Percentiles rank a stretch among this genome's conserved stretches.
Conservation (phyloP, 2,888 invertebrate genomes). For the Melinaea marsaeus region DNA sequence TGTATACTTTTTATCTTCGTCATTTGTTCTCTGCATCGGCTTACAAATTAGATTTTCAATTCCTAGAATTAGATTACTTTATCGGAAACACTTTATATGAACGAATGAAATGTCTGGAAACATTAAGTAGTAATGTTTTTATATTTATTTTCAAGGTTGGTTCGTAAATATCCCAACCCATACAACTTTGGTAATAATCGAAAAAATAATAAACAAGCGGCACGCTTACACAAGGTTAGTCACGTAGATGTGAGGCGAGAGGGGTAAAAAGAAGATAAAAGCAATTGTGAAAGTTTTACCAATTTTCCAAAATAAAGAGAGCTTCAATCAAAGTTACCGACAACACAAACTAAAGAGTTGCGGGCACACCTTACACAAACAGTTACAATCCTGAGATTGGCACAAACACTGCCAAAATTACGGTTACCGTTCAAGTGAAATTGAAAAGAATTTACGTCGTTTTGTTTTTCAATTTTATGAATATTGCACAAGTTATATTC, state of each 20-base stretch:
- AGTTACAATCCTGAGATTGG: slow-evolving; percentile 34
- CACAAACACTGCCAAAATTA: slow-evolving; percentile 15
- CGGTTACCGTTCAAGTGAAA: slow-evolving; percentile 10
- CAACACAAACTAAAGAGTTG: slow-evolving; percentile 59
- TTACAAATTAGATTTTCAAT: slow-evolving; percentile 28
- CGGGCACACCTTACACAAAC: slow-evolving; percentile 52
- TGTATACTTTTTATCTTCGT: slow-evolving; percentile 29
- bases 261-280: slow-evolving; percentile 52
- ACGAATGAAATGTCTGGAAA: too few species aligned
- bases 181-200: too few species aligned
- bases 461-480: slow-evolving; percentile 14
- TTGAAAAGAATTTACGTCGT: slow-evolving; percentile 14
- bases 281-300: slow-evolving; percentile 65
- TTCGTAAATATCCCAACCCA: neutral
- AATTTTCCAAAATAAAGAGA: slow-evolving; percentile 71
- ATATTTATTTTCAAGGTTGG: neutral
- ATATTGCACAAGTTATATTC: slow-evolving; percentile 9
- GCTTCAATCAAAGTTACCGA: slow-evolving; percentile 63
- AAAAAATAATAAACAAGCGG: slow-evolving; percentile 20
- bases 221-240: slow-evolving; percentile 11
- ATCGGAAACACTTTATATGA: neutral
- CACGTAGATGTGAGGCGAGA: slow-evolving; percentile 11
- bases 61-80: slow-evolving; percentile 8
- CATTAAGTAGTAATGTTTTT: neutral
- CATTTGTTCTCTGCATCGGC: slow-evolving; percentile 26